phyloP scores from a whole-genome alignment of 1,140 invertebrate genomes.

The Proctacanthus coquilletti region DNA sequence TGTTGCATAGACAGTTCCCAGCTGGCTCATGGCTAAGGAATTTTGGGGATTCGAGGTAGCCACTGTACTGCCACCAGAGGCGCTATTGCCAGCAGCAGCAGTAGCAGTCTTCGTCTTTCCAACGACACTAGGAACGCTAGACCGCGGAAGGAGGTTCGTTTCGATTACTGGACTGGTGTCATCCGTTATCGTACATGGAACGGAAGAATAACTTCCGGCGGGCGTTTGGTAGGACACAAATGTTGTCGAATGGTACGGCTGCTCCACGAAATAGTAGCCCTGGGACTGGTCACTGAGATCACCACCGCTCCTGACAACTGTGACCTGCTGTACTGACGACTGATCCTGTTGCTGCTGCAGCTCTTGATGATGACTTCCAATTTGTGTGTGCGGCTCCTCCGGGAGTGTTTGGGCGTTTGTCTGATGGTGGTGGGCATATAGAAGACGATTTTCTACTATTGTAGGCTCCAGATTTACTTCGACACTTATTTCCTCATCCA shows the following conservation, averaged over 20 bases:
- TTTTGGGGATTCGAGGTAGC: background rate
- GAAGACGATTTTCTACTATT: background rate
- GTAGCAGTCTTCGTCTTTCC: background rate
- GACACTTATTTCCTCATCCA: too few relatives aligned
- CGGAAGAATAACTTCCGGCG: background rate
- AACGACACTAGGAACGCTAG: background rate
- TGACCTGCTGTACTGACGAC: background rate
- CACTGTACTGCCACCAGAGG: background rate
- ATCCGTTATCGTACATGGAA: background rate
- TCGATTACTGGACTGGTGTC: background rate
- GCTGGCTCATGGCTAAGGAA: slow-evolving; percentile 51
- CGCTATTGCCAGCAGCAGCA: background rate
- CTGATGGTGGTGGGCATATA: background rate
- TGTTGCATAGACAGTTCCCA: slow-evolving; percentile 88
- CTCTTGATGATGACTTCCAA: background rate
- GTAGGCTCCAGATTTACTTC: background rate
- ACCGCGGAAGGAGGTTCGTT: too few relatives aligned
- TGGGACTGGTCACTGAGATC: background rate
- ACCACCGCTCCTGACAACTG: too few relatives aligned
- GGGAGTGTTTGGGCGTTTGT: background rate
- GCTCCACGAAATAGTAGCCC: background rate
- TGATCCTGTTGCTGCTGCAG: background rate
- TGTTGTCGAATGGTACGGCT: background rate
- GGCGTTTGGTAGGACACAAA: background rate
- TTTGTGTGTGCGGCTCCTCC: too few relatives aligned